Percentiles rank a stretch among this genome's conserved stretches.
Conservation (phyloP, 2,797 vertebrate species). For the Hemitrygon akajei region DNA sequence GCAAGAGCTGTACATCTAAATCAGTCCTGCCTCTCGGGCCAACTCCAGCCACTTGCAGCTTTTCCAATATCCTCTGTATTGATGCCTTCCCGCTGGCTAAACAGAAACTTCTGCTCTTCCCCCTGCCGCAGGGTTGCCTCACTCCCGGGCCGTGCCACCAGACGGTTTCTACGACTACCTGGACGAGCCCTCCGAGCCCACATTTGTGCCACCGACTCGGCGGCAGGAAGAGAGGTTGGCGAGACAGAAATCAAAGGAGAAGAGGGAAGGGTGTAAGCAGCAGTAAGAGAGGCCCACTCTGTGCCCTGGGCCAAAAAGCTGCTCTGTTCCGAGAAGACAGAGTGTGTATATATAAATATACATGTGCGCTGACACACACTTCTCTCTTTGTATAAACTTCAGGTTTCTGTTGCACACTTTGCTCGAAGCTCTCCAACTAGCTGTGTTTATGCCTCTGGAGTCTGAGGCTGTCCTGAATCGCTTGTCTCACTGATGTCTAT, state of each 20-base stretch:
- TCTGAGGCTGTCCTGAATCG: too few relatives aligned
- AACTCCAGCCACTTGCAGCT: not conserved
- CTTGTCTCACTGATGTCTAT: too few relatives aligned
- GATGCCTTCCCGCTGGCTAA: not conserved
- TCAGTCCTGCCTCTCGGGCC: too few relatives aligned
- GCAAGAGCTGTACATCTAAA: too few relatives aligned
- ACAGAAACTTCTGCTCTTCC: not conserved
- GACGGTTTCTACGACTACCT: slow-evolving; percentile 51
- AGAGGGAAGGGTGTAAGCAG: slow-evolving; percentile 72
- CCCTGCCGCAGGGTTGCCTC: slow-evolving; percentile 41
- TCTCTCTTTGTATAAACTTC: not conserved
- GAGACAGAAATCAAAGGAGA: slow-evolving; percentile 64
- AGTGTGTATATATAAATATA: too few relatives aligned
- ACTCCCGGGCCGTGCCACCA: slow-evolving; percentile 43
- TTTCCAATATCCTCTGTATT: not conserved
- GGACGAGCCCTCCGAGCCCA: slow-evolving; percentile 50
- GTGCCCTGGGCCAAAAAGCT: not conserved
- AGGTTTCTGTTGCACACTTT: not conserved
- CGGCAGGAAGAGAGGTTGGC: slow-evolving; percentile 58
- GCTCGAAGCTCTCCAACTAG: not conserved
- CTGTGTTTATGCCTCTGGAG: too few relatives aligned
- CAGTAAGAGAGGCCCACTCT: slow-evolving; percentile 54
- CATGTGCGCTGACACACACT: not conserved
- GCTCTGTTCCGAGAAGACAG: too few relatives aligned
- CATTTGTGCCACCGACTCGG: slow-evolving; percentile 68